Evolutionary conservation across 2,113 vertebrate genomes (phyloP), one percentile per base, ranked within the genome.

Genomic region (Notechis scutatus): DNA sequence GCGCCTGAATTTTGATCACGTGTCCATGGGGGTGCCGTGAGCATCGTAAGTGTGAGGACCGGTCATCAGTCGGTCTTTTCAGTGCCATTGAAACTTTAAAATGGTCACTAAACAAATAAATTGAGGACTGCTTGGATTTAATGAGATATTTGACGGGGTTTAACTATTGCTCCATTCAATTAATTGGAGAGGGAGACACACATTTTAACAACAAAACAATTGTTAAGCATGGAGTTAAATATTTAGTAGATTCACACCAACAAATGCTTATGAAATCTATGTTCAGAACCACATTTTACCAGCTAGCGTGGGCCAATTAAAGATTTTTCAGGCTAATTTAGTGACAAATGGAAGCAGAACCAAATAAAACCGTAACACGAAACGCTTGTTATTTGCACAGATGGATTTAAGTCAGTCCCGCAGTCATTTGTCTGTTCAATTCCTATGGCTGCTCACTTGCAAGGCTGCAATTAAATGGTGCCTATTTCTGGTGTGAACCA

Each of bases 241-340:
- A 50, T 64, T 88, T 88, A 91, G 88, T 52, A 89, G 50, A 42
- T 52, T 91, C 56, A 3, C 55, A 45, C 45, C 24, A 14, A 23
- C 20, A 87, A 69, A 90, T 88, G 61, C 89, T 94, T 50, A 92
- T 42, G 92, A n/a, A 54, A 39, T 93, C 93, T 87, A 56, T 87
- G 86, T 89, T 57, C 86, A 93, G 90, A 55, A 2, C n/a, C 20
- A 91, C 87, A 57, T 87, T 57, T 92, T 56, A 86, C 91, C 91
- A 94, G 91, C 86, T 90, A 90, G 89, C 5, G 50, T 52, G 34
- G 64, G 90, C 29, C 39, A 81, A 52, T 93, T 95, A 93, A 96
- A 95, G 93, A 95, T 88, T 85, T 88, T 88, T 91, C 85, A 81
- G 92, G 93, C 92, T 94, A 92, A 52, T 64, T 91, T 89, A 42